Percentiles rank a stretch among this genome's conserved stretches.
These are phyloP conservation scores for Plectus sambesii DNA, from an alignment of 1,140 invertebrate genomes.

Conservation along the genomic window DNA sequence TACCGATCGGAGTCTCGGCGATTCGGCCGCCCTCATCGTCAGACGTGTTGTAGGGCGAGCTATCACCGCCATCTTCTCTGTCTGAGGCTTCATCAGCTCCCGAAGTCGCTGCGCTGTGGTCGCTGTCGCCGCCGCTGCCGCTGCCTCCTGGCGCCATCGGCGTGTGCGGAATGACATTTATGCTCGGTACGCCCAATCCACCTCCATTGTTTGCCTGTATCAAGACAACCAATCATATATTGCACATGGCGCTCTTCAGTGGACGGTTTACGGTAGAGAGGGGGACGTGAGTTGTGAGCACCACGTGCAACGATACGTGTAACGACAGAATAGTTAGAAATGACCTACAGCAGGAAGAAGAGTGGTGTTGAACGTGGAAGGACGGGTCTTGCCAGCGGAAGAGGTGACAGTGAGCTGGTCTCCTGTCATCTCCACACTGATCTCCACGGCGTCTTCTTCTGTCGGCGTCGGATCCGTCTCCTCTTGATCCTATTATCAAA, in stretches of 20 bases:
- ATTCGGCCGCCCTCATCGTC: constrained; percentile 31
- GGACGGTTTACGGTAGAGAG: no score
- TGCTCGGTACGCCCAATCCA: constrained; percentile 31
- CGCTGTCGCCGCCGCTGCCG: constrained; percentile 12
- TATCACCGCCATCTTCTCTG: constrained; percentile 24
- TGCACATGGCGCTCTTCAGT: no score
- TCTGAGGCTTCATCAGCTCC: constrained; percentile 40
- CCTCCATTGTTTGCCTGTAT: no score
- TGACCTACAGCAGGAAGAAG: no score
- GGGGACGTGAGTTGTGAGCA: no score
- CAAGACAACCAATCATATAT: no score
- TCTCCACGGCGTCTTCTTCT: constrained; percentile 13
- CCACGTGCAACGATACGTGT: no score
- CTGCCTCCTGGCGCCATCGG: constrained; percentile 37
- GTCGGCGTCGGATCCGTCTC: constrained; percentile 27
- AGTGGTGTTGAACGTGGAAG: no score
- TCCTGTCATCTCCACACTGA: constrained; percentile 30
- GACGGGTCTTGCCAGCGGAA: no score
- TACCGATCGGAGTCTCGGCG: no score
- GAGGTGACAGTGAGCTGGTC: constrained; percentile 19
- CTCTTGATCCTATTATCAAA: constrained; percentile 29
- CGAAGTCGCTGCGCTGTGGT: constrained; percentile 26
- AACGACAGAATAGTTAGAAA: no score
- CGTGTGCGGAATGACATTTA: constrained; percentile 43
- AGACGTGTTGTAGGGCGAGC: constrained; percentile 32